phyloP scores from a whole-genome alignment of 2,113 vertebrate genomes.

The Amazona vittata region DNA sequence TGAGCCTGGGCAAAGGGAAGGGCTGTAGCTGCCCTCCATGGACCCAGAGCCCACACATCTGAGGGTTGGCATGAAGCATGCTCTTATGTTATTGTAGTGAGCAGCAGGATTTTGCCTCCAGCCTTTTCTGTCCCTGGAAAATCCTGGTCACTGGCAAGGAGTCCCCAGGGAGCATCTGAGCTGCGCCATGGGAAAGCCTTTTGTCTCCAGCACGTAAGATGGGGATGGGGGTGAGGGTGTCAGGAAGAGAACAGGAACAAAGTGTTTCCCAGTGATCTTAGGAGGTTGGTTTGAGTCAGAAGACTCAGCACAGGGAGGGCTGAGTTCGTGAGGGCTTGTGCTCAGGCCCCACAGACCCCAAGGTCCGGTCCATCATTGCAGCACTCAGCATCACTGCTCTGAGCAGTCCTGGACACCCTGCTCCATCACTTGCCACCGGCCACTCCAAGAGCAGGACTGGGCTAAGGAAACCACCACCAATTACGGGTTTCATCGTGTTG shows the following conservation, averaged over 20 bases:
- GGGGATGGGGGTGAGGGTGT: accelerated
- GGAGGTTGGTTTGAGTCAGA: not conserved
- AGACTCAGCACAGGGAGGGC: not conserved
- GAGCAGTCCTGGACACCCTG: not conserved
- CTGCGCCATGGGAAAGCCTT: not conserved
- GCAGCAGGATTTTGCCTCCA: not conserved
- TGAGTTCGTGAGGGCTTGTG: not conserved
- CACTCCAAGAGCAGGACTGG: not conserved
- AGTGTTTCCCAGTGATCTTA: not conserved
- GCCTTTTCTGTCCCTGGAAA: not conserved
- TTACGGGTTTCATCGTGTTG: not conserved
- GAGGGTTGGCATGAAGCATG: not conserved
- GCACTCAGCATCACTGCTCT: accelerated
- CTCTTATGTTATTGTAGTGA: not conserved
- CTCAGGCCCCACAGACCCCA: not conserved
- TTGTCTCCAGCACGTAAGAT: accelerated
- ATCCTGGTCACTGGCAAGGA: not conserved
- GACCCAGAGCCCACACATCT: not conserved
- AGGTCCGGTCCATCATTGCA: not conserved
- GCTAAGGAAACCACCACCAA: not conserved
- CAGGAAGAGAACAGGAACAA: accelerated
- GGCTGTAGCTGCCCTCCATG: not conserved
- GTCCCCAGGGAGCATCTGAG: not conserved
- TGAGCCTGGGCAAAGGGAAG: not conserved
- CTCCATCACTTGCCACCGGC: not conserved